Percentiles rank a stretch among this genome's conserved stretches.
Evolutionary conservation across 2,113 vertebrate genomes (phyloP).

Genomic region (Orthonyx spaldingii): DNA sequence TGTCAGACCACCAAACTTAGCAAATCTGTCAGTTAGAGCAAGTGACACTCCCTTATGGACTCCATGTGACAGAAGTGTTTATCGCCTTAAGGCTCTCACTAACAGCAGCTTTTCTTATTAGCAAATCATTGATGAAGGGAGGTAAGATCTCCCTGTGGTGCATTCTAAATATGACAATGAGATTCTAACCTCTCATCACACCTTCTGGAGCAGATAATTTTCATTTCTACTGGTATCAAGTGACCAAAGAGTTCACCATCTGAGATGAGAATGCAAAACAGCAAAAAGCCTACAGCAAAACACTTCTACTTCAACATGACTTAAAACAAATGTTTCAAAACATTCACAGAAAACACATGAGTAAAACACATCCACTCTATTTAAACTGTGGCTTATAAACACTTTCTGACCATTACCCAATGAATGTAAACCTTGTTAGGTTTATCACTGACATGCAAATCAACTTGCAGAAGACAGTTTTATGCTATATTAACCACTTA

Average conservation of each 20-base stretch:
- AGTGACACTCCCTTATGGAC: neutral
- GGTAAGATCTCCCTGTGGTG: neutral
- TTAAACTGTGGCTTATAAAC: neutral
- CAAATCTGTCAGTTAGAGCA: neutral
- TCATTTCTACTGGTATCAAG: neutral
- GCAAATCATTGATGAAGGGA: neutral
- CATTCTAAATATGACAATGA: neutral
- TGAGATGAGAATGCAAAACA: neutral
- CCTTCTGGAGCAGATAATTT: neutral
- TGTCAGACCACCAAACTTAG: neutral
- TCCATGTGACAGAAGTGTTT: neutral
- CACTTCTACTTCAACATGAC: neutral
- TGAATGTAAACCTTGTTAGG: neutral
- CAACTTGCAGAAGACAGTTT: neutral
- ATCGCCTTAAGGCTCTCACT: neutral
- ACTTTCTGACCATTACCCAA: neutral
- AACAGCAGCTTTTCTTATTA: neutral
- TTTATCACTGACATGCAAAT: neutral
- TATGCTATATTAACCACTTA: neutral
- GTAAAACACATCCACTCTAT: neutral
- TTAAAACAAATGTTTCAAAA: conserved; percentile 5
- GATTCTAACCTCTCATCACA: neutral
- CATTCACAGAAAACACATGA: neutral
- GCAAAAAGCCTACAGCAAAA: neutral
- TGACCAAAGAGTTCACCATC: neutral